Conservation (phyloP, 2,797 vertebrate species). For the Helicolenus hilgendorfi region DNA sequence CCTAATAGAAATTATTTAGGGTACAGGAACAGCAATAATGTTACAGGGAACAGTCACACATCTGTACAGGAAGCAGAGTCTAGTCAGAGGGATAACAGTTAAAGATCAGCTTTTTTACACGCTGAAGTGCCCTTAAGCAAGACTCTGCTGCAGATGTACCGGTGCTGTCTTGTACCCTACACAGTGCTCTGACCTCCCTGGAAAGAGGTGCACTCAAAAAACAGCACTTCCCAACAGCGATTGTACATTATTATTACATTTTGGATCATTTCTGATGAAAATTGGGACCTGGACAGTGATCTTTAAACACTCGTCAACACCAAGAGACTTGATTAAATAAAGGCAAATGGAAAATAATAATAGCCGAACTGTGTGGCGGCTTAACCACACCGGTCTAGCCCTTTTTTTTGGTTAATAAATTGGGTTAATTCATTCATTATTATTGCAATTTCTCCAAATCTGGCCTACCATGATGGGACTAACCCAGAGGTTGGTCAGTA, state of each 20-base stretch:
- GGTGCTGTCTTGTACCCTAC: slow-evolving; percentile 10
- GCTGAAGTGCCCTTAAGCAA: slow-evolving; percentile 23
- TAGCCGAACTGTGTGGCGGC: background rate
- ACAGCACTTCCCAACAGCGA: slow-evolving; percentile 4
- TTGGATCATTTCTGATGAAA: slow-evolving; percentile 13
- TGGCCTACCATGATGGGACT: slow-evolving; percentile 19
- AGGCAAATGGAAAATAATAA: slow-evolving; percentile 32
- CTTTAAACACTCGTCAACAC: slow-evolving; percentile 21
- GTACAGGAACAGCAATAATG: slow-evolving; percentile 24
- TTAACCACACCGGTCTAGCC: background rate
- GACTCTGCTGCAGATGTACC: slow-evolving; percentile 24
- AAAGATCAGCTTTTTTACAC: background rate
- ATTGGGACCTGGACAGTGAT: background rate
- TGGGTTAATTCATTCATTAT: slow-evolving; percentile 36
- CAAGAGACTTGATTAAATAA: slow-evolving; percentile 27
- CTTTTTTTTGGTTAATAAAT: slow-evolving; percentile 63
- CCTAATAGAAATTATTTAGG: slow-evolving; percentile 50
- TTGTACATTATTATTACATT: slow-evolving; percentile 26
- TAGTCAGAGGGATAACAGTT: background rate
- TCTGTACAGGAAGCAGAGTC: slow-evolving; percentile 55
- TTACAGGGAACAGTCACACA: slow-evolving; percentile 35
- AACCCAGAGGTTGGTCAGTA: slow-evolving; percentile 51
- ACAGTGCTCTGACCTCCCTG: slow-evolving; percentile 31
- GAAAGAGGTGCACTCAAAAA: background rate
- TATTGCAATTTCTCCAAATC: slow-evolving; percentile 67